These are phyloP conservation scores for Lasius fuliginosus DNA, from an alignment of 2,888 invertebrate genomes.

Conservation along the genomic window DNA sequence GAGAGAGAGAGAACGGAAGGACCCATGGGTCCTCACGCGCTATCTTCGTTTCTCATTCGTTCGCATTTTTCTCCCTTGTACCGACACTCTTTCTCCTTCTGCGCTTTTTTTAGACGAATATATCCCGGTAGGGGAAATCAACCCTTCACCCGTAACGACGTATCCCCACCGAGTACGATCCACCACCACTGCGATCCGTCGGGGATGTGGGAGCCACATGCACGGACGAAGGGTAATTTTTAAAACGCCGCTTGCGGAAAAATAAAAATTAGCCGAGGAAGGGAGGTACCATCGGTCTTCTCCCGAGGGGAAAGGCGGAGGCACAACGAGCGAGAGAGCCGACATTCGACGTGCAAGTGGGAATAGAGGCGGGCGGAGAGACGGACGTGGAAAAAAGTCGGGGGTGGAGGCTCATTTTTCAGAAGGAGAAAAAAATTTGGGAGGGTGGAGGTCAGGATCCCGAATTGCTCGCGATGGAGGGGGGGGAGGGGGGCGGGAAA, in stretches of 20 bases:
- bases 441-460: constrained; percentile 60
- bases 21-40: constrained; percentile 25
- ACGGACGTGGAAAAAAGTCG: constrained; percentile 51
- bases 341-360: constrained; percentile 41
- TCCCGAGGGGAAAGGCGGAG: constrained; percentile 49
- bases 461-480: constrained; percentile 47
- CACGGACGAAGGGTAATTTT: constrained; percentile 81
- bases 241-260: constrained; percentile 84
- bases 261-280: constrained; percentile 82
- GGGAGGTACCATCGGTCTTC: constrained; percentile 70
- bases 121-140: constrained; percentile 63
- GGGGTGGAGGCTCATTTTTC: constrained; percentile 71
- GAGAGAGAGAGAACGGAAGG: constrained; percentile 49
- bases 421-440: constrained; percentile 63
- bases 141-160: constrained; percentile 57
- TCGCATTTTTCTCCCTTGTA: constrained; percentile 59
- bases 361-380: constrained; percentile 42
- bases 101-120: constrained; percentile 58
- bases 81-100: constrained; percentile 55
- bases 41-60: constrained; percentile 27
- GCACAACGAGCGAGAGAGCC: constrained; percentile 55
- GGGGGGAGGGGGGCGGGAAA: constrained; percentile 20
- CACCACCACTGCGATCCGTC: constrained; percentile 26
- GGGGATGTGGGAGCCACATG: constrained; percentile 41
- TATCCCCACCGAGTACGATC: constrained; percentile 59